Evolutionary conservation across 2,113 vertebrate genomes (phyloP), one percentile per base, ranked within the genome.

Genomic region (Alligator sinensis): DNA sequence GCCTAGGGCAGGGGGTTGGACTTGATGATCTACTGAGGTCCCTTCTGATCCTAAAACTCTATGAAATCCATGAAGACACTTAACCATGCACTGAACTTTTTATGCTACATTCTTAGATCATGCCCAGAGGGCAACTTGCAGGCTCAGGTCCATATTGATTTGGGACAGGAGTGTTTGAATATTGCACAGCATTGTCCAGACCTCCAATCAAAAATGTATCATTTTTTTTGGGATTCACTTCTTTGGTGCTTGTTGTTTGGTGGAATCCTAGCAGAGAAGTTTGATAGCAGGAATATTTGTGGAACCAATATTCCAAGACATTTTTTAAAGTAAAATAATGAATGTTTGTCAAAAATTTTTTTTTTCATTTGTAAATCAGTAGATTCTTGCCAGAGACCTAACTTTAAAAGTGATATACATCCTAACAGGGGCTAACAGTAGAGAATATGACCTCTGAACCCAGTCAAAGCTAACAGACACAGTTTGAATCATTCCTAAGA

Each of bases 81-180:
- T 96, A 90, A 88, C 83, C 76, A 76, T 0, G 2, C 72, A 84
- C 88, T 92, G 93, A 24, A 94, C 93, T 94, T 89, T 92, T 95
- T 95, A 86, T 92, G 64, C 77, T 89, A 77, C 47, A 93, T 93
- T 82, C 47, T 87, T 96, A 94, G 94, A 82, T 82, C 1, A 2
- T 89, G 64, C 91, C 94, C 93, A 94, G 79, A 94, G 64, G 47
- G 47, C 47, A 47, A 47, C 47, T 94, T 92, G 24, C 75, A 89
- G 75, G 85, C 34, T 89, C 21, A n/a, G 38, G 85, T 5, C 85
- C 92, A 15, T 66, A 85, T 90, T 77, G 27, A 87, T 87, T 80
- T 93, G 68, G 80, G 3, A 87, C 12, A 4, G 34, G 14, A 74
- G 22, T 14, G 34, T 11, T 25, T 47, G 70, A 80, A 25, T 34